These are phyloP conservation scores for Muricea muricata DNA, from an alignment of 92 coral and sea anemone genomes.

Conservation along the genomic window DNA sequence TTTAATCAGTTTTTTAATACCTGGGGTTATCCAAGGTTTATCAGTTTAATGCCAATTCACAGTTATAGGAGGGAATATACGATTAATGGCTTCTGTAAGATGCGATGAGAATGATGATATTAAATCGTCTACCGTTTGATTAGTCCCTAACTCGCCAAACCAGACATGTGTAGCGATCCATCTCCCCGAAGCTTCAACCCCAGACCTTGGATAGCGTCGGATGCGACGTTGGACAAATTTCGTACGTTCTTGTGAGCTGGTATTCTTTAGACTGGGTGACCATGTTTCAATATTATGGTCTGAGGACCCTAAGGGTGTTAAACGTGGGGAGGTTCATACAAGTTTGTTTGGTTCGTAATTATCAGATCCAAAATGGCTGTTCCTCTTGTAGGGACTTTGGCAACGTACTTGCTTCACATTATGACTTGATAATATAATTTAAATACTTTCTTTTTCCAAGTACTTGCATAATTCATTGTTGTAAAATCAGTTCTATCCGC, in stretches of 20 bases:
- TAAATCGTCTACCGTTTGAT: constrained; percentile 44
- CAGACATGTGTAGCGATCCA: constrained; percentile 56
- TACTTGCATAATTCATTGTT: too few species aligned
- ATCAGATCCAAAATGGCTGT: constrained; percentile 49
- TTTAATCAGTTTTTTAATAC: constrained; percentile 35
- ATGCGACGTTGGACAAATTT: constrained; percentile 32
- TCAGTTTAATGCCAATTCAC: constrained; percentile 30
- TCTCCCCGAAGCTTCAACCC: constrained; percentile 56
- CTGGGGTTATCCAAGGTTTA: constrained; percentile 58
- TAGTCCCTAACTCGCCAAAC: constrained; percentile 31
- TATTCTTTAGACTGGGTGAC: background rate
- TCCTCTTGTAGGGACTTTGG: constrained; percentile 55
- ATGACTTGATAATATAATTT: constrained; percentile 37
- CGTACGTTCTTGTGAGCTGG: background rate
- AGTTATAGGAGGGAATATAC: constrained; percentile 31
- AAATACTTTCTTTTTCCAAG: too few species aligned
- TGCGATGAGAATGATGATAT: constrained; percentile 28
- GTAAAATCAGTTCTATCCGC: too few species aligned
- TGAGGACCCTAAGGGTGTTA: constrained; percentile 55
- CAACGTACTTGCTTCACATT: constrained; percentile 64
- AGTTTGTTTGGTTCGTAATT: constrained; percentile 40
- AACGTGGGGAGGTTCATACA: constrained; percentile 34
- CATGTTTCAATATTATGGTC: constrained; percentile 51
- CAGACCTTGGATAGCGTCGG: constrained; percentile 38
- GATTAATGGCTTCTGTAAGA: constrained; percentile 29